Percentiles rank a stretch among this genome's conserved stretches.
Evolutionary conservation across 2,797 vertebrate species (phyloP).

Genomic region (Lithobates pipiens): DNA sequence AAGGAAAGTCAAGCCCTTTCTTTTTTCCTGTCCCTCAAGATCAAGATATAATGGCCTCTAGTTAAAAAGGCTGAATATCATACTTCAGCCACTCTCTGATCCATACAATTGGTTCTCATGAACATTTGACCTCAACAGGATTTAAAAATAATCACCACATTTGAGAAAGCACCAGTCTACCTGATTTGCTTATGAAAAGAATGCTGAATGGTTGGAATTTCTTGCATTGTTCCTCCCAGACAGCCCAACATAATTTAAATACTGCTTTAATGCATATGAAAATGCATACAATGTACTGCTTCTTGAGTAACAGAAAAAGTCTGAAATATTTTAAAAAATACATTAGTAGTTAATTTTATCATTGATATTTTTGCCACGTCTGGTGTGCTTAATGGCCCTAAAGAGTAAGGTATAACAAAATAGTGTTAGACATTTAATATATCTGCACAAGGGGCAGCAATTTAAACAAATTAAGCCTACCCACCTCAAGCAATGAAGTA

Average conservation of each 20-base stretch:
- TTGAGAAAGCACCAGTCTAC: conserved; percentile 14
- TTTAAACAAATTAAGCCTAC: no score
- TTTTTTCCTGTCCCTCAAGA: conserved; percentile 48
- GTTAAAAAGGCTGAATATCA: conserved; percentile 19
- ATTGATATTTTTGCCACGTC: no score
- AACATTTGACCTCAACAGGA: conserved; percentile 38
- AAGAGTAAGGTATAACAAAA: no score
- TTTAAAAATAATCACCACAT: conserved; percentile 26
- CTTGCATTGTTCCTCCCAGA: neutral
- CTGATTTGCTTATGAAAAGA: conserved; percentile 32
- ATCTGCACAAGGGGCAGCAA: no score
- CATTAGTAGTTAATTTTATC: no score
- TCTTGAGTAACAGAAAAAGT: neutral
- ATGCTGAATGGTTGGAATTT: neutral
- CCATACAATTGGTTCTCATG: conserved; percentile 45
- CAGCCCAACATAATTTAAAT: neutral
- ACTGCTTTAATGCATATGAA: neutral
- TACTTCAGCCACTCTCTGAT: conserved; percentile 18
- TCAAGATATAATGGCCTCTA: conserved; percentile 13
- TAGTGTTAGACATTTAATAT: no score
- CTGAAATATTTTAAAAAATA: neutral
- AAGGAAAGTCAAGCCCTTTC: conserved; percentile 7
- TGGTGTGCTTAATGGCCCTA: no score
- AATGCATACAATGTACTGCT: neutral
- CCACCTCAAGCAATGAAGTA: no score